Evolutionary conservation across 2,113 vertebrate species (phyloP).

Genomic region (human (Homo sapiens)): GRCh38 chr1:115837001-115837500

Average conservation of each 20-base stretch:
- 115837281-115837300: constrained; percentile 5
- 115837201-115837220: constrained; percentile 90
- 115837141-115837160: constrained; percentile 92
- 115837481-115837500: not conserved
- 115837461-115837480: not conserved
- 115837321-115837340: constrained; percentile 26
- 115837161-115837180: constrained; percentile 86
- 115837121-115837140: constrained; percentile 88
- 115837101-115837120: constrained; percentile 93
- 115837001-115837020: constrained; percentile 89
- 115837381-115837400: not conserved
- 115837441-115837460: not conserved
- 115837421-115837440: not conserved
- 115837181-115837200: constrained; percentile 93
- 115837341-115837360: not conserved
- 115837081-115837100: constrained; percentile 88
- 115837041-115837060: constrained; percentile 88
- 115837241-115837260: constrained; percentile 79
- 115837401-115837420: constrained; percentile 3
- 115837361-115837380: not conserved
- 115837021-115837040: constrained; percentile 89
- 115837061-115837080: constrained; percentile 88
- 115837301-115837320: constrained; percentile 16
- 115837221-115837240: constrained; percentile 92
- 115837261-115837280: constrained; percentile 60